phyloP scores from a whole-genome alignment of 2,888 invertebrate species.

The Chloroclysta siterata region DNA sequence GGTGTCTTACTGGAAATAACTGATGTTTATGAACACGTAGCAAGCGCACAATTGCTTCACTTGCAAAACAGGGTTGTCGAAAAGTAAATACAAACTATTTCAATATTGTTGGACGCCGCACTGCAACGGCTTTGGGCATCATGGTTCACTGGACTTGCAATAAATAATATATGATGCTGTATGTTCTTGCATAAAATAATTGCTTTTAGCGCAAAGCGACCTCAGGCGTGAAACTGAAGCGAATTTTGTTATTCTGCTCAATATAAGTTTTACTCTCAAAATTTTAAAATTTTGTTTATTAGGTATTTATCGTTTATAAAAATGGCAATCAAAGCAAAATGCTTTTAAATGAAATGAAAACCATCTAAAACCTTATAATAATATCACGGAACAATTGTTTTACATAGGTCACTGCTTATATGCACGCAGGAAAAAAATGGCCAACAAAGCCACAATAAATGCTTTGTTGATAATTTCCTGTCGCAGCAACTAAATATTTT shows the following conservation, averaged over 20 bases:
- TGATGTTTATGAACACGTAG: background rate
- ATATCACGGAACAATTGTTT: constrained; percentile 36
- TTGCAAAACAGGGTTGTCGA: constrained; percentile 54
- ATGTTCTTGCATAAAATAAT: constrained; percentile 51
- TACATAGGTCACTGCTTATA: constrained; percentile 35
- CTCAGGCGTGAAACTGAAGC: constrained; percentile 43
- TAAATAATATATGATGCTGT: constrained; percentile 57
- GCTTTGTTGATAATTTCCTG: too few species aligned
- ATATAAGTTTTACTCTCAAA: background rate
- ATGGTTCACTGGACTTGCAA: constrained; percentile 61
- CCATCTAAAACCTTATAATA: constrained; percentile 47
- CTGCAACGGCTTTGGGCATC: constrained; percentile 56
- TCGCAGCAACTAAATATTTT: too few species aligned
- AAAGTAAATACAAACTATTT: constrained; percentile 70
- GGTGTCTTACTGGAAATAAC: too few species aligned
- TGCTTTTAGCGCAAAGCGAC: constrained; percentile 47
- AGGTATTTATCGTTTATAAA: too few species aligned
- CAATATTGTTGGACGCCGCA: constrained; percentile 67
- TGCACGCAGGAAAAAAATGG: too few species aligned
- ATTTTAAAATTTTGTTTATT: background rate
- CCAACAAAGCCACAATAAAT: too few species aligned
- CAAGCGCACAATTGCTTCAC: constrained; percentile 15
- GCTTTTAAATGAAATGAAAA: constrained; percentile 26
- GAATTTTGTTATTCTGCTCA: constrained; percentile 29
- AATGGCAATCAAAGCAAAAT: too few species aligned